Base-by-base conservation (phyloP, 2,113 vertebrate genomes). In the Ursus arctos region DNA sequence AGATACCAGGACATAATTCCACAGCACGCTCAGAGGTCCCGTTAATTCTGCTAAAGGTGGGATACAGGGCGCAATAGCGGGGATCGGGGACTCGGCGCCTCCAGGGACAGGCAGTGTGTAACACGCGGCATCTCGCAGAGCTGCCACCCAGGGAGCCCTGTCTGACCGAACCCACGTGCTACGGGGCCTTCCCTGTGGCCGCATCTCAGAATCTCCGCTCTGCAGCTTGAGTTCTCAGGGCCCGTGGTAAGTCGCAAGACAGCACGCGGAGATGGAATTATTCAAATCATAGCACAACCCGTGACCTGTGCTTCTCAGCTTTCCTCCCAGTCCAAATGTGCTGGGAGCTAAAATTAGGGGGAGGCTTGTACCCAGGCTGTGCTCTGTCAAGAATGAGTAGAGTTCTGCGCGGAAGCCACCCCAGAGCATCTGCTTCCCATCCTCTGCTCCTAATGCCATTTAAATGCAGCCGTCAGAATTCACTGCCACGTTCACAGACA, bases 81-180 rank as follows among this genome's bases (percentile, higher is more conserved):
- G 79, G 6, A 2, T 4, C 7, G 2, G n/a, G 0, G 0, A n/a
- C 0, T 0, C 1, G 6, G 57, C 4, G 0, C 3, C 4, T 26
- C 8, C 0, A 0, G 31, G 69, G 57, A 55, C 55, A 49, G 11
- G 10, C 0, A 13, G 33, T 1, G 5, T 0, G 4, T 18, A 9
- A 1, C 26, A 2, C 0, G 0, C 2, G 21, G 7, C 24, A 4
- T 16, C 85, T 55, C 4, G 4, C 18, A 19, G 36, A 31, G 16
- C n/a, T 28, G 4, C 7, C 1, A 1, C 31, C 49, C 63, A 1
- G 21, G 14, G 8, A 19, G 43, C 26, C 33, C 2, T 2, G 2
- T 12, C 13, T 2, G 26, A 59, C 36, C 15, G 1, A 6, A 18
- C 31, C 28, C 7, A 1, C 2, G 1, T 0, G 7, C 4, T 15